phyloP scores from a whole-genome alignment of 35 echinoderm and acorn worm genomes.

The Amphiura filiformis region DNA sequence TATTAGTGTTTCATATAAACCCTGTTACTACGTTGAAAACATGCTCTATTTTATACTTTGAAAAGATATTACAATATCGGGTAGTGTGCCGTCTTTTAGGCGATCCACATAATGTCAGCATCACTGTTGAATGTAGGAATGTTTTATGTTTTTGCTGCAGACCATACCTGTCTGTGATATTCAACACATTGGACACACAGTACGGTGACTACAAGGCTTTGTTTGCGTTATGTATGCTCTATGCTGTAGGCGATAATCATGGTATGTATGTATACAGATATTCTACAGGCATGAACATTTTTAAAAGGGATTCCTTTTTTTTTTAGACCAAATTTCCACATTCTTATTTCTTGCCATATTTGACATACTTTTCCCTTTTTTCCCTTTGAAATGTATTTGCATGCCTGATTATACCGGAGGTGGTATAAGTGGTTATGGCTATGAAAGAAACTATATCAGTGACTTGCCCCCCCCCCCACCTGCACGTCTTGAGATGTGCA shows the following conservation, averaged over 20 bases:
- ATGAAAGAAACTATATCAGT: too few species aligned
- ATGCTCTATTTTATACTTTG: too few species aligned
- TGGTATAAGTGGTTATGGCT: too few species aligned
- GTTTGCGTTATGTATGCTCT: slow-evolving; percentile 77
- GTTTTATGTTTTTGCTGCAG: slow-evolving; percentile 37
- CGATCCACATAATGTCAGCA: too few species aligned
- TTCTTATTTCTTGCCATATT: not conserved
- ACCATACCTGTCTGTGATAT: slow-evolving; percentile 68
- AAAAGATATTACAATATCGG: not conserved
- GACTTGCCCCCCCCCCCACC: too few species aligned
- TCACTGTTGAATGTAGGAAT: too few species aligned
- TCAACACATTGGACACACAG: slow-evolving; percentile 66
- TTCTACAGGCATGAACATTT: not conserved
- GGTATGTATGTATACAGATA: slow-evolving; percentile 32
- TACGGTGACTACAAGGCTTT: slow-evolving; percentile 79
- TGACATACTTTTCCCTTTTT: not conserved
- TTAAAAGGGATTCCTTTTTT: not conserved
- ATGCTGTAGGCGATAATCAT: slow-evolving; percentile 82
- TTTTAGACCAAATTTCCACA: not conserved
- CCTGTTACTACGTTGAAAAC: too few species aligned
- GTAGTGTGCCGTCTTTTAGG: too few species aligned
- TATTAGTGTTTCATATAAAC: too few species aligned
- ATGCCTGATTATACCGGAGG: too few species aligned
- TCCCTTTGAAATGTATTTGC: too few species aligned
- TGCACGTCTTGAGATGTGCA: too few species aligned